Conservation (phyloP, 2,113 vertebrate species). For the Coptodon rendalli region DNA sequence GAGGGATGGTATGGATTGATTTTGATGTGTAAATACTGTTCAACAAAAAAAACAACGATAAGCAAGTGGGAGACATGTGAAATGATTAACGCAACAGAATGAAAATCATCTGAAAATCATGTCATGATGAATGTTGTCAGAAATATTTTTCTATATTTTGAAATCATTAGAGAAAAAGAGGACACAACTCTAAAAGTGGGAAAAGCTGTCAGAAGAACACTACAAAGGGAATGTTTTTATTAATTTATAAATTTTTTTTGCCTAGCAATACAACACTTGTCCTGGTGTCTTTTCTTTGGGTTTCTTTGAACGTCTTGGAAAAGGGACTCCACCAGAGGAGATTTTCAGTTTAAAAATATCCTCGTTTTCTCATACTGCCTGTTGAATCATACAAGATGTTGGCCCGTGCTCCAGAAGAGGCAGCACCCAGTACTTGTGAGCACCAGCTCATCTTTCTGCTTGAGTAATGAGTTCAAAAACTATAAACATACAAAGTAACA, state of each 20-base stretch:
- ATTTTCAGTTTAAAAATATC: not conserved
- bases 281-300: conserved; percentile 41
- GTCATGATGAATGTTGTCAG: conserved; percentile 69
- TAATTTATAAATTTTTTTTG: conserved; percentile 82
- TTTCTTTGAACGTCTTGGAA: not conserved
- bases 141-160: conserved; percentile 80
- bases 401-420: not conserved
- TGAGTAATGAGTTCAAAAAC: not conserved
- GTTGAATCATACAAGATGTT: not conserved
- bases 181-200: conserved; percentile 33
- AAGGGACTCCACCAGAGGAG: not conserved
- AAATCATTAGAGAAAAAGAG: conserved; percentile 41
- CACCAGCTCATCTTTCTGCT: not conserved
- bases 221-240: conserved; percentile 81
- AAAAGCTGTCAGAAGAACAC: conserved; percentile 66
- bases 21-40: conserved; percentile 62
- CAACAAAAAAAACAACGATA: not conserved
- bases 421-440: not conserved
- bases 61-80: conserved; percentile 17
- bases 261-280: conserved; percentile 62
- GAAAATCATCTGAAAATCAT: conserved; percentile 51
- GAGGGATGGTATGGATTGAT: conserved; percentile 33
- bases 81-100: conserved; percentile 48
- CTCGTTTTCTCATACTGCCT: not conserved
- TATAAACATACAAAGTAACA: not conserved